Evolutionary conservation across 2,888 invertebrate species (phyloP), one percentile per base, ranked within the genome.

Genomic region (Cephus sareptanus): DNA sequence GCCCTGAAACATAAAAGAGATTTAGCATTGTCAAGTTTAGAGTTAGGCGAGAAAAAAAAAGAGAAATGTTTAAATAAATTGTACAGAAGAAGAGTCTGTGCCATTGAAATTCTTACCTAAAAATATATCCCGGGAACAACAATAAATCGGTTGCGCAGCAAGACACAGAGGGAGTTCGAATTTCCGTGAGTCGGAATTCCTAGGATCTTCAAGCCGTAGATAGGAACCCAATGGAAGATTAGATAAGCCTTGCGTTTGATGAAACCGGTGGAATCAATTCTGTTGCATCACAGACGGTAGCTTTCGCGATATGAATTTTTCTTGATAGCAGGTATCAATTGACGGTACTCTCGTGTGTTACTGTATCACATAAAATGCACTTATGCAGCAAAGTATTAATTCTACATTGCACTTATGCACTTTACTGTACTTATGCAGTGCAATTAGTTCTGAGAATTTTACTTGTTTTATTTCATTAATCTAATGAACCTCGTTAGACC

Each of bases 101-200:
- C 71, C 71, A 34, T 71, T 23, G 71, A 71, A 71, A 71, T 71
- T 71, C 71, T 71, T 34, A 23, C 71, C 33, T 71, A 71, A 71
- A 31, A 71, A 71, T 71, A 71, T 71, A 34, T 71, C 31, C 71
- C 71, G 71, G 33, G 31, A 71, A 15, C 12, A 34, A 34, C 12
- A 9, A 71, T 71, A 71, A 71, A 71, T 71, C 31, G 71, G 56
- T 23, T 23, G 71, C 71, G 13, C 3, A 34, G 13, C 31, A 12
- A 71, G 31, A 31, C 11, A 4, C 6, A 11, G 12, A 12, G 71
- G 2, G 11, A 23, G 34, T 71, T 34, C 31, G 71, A 23, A 34
- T 34, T 31, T 71, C 13, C 71, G 31, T 31, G 71, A 71, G 33
- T 71, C 71, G 30, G 30, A 31, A 31, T 71, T 12, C 71, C 31